These are phyloP conservation scores for Columba livia DNA, from an alignment of 2,113 vertebrate genomes.

Conservation along the genomic window DNA sequence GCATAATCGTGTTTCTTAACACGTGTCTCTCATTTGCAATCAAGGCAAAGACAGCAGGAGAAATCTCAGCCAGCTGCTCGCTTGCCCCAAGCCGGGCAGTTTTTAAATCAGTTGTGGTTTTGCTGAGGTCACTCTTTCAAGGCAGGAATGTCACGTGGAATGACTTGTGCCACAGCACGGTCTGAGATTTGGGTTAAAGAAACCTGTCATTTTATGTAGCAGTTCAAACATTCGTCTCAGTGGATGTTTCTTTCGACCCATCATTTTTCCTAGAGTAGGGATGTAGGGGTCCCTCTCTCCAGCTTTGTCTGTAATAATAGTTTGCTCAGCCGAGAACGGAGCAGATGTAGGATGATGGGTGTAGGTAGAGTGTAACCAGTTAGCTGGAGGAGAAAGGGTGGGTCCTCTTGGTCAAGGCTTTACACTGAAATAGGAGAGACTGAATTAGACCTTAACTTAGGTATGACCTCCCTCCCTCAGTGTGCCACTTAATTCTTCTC, in stretches of 20 bases:
- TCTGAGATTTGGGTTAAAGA: not conserved
- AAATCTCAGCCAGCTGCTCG: not conserved
- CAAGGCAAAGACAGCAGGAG: constrained; percentile 1
- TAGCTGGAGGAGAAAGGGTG: not conserved
- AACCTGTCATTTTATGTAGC: not conserved
- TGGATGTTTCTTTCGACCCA: not conserved
- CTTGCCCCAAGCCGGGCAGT: not conserved
- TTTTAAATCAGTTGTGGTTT: not conserved
- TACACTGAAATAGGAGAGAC: not conserved
- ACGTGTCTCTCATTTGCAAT: constrained; percentile 1
- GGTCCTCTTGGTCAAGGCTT: not conserved
- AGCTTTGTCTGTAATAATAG: not conserved
- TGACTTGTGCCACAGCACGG: not conserved
- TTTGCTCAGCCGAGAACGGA: not conserved
- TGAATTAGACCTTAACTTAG: not conserved
- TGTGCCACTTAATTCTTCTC: not conserved
- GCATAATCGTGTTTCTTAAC: constrained; percentile 33
- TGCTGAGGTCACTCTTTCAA: not conserved
- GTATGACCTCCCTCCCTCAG: not conserved
- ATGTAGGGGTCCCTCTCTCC: not conserved
- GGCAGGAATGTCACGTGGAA: not conserved
- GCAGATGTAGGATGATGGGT: not conserved
- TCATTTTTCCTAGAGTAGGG: not conserved
- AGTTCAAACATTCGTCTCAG: not conserved
- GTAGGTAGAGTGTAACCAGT: not conserved